Percentiles rank a stretch among this genome's conserved stretches.
Evolutionary conservation across 2,113 vertebrate species (phyloP).

Genomic region (Glaucomys volans): DNA sequence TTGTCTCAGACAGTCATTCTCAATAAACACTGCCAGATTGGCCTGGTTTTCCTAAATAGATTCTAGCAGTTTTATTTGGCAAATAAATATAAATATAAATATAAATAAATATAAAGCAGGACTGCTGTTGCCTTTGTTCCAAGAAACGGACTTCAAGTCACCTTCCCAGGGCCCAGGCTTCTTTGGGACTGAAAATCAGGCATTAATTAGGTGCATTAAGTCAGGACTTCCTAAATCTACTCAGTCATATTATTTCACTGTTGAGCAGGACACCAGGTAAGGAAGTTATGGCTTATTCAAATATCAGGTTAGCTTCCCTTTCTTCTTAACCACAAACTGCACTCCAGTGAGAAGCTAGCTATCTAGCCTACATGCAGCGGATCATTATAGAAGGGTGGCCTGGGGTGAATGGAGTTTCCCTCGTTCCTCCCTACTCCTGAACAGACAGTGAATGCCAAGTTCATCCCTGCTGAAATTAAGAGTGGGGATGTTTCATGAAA

Average conservation of each 20-base stretch:
- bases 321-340: not conserved
- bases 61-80: conserved; percentile 67
- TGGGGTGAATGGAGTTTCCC: not conserved
- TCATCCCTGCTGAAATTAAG: not conserved
- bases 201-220: not conserved
- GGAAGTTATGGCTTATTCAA: not conserved
- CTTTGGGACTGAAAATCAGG: conserved; percentile 31
- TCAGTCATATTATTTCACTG: not conserved
- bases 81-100: too few species aligned
- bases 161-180: not conserved
- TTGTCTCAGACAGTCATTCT: conserved; percentile 53
- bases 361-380: not conserved
- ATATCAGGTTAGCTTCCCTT: not conserved
- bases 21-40: conserved; percentile 55
- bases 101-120: not conserved
- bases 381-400: not conserved
- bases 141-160: conserved; percentile 49
- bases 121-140: conserved; percentile 47
- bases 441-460: conserved; percentile 9
- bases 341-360: not conserved
- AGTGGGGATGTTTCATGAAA: not conserved
- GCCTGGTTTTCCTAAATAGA: conserved; percentile 74
- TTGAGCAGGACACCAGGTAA: not conserved
- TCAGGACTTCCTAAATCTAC: not conserved
- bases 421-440: not conserved